A percentile compares a stretch with the other conserved stretches of the same genome.
Conservation (phyloP, 2,888 invertebrate species). For the Ennomos quercinarius region DNA sequence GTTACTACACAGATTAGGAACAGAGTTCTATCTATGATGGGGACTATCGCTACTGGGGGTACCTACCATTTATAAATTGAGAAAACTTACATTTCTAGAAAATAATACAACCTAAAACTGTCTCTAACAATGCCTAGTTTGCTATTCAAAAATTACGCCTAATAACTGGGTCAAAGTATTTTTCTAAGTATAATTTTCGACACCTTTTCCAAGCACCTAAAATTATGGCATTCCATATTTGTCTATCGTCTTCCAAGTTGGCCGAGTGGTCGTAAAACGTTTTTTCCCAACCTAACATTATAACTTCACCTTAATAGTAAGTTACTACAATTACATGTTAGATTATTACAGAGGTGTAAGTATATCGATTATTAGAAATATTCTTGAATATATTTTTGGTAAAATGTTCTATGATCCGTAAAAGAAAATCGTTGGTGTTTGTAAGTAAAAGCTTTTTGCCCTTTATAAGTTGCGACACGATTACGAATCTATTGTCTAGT, state of each 20-base stretch:
- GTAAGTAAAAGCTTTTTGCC: not conserved
- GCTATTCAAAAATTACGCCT: too few relatives aligned
- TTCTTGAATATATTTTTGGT: conserved; percentile 7
- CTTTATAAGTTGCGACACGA: conserved; percentile 14
- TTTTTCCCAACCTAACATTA: conserved; percentile 29
- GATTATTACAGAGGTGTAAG: conserved; percentile 26
- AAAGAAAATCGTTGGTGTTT: not conserved
- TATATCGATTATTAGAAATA: conserved; percentile 20
- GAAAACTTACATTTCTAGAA: too few relatives aligned
- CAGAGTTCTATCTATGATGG: too few relatives aligned
- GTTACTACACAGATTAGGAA: too few relatives aligned
- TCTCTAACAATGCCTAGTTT: too few relatives aligned
- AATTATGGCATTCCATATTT: conserved; percentile 20
- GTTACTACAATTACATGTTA: conserved; percentile 15
- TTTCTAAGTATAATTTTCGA: conserved; percentile 14
- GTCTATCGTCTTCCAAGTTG: conserved; percentile 22
- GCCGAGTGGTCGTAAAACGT: conserved; percentile 23
- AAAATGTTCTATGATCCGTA: too few relatives aligned
- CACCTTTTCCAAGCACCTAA: conserved; percentile 19
- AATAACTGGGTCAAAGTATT: not conserved
- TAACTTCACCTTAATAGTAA: conserved; percentile 1
- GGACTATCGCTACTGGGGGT: too few relatives aligned
- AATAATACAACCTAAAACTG: too few relatives aligned
- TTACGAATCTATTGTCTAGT: not conserved
- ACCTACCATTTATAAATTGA: too few relatives aligned